These are phyloP conservation scores for Drosophila maculinotata DNA, from an alignment of 2,888 invertebrate species.

Conservation along the genomic window DNA sequence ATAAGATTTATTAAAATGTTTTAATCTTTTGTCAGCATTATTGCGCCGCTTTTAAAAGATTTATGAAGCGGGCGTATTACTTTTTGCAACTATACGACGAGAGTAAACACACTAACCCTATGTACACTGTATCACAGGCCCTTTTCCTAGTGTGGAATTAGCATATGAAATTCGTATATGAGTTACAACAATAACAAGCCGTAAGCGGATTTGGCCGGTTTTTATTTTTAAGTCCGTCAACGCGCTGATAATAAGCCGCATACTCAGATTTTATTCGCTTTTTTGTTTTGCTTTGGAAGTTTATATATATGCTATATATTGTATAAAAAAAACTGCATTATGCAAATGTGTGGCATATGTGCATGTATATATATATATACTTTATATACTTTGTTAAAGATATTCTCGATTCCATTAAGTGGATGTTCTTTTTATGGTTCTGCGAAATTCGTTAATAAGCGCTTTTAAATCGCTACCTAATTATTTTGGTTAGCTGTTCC, in stretches of 20 bases:
- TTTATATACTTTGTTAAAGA: constrained; percentile 4
- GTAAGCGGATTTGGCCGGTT: constrained; percentile 52
- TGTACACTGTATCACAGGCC: constrained; percentile 12
- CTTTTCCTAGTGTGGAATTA: constrained; percentile 31
- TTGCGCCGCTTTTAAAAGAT: constrained; percentile 46
- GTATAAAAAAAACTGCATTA: constrained; percentile 17
- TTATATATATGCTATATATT: constrained; percentile 11
- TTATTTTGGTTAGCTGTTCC: constrained; percentile 30
- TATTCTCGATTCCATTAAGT: constrained; percentile 29
- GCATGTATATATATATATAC: constrained; percentile 6
- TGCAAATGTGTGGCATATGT: constrained; percentile 7
- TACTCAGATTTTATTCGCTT: constrained; percentile 31
- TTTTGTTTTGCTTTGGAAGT: constrained; percentile 35
- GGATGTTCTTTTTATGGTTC: constrained; percentile 29
- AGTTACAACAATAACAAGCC: constrained; percentile 32
- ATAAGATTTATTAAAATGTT: constrained; percentile 66
- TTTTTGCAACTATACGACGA: constrained; percentile 12
- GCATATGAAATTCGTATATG: constrained; percentile 36
- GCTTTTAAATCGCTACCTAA: constrained; percentile 29
- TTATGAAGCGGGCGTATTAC: constrained; percentile 40
- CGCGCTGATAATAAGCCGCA: constrained; percentile 49
- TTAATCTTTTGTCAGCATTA: constrained; percentile 71
- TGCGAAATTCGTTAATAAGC: constrained; percentile 19
- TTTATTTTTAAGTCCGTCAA: constrained; percentile 24
- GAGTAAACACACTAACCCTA: background rate